Conservation (phyloP, 2,797 vertebrate species). For the Argya squamiceps region DNA sequence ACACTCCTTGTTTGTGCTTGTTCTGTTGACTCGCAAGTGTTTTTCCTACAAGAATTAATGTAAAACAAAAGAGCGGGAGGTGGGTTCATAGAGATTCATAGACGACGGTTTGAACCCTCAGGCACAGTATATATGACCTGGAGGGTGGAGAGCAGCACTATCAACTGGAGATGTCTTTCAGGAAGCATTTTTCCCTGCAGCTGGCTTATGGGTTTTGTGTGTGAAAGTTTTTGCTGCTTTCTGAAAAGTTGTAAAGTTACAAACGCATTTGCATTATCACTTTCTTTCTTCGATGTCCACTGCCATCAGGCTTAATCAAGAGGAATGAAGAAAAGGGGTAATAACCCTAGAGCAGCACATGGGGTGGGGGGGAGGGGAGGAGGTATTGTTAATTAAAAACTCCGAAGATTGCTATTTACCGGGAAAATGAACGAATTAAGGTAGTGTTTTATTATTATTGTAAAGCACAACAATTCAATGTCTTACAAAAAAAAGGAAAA, state of each 20-base stretch:
- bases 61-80: not conserved
- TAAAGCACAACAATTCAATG: not conserved
- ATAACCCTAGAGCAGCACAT: not conserved
- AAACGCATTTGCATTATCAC: not conserved
- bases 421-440: not conserved
- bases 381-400: not conserved
- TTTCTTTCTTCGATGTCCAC: not conserved
- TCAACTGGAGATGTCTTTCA: not conserved
- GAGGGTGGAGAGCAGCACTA: not conserved
- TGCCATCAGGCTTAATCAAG: not conserved
- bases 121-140: not conserved
- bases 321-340: not conserved
- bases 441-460: not conserved
- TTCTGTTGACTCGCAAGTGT: not conserved
- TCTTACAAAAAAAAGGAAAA: not conserved
- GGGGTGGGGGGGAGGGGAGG: rapidly evolving
- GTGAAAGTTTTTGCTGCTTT: not conserved
- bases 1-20: not conserved
- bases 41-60: not conserved
- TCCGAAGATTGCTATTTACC: not conserved
- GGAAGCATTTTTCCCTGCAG: not conserved
- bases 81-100: not conserved
- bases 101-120: not conserved
- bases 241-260: not conserved
- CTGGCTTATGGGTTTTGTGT: not conserved